phyloP scores from a whole-genome alignment of 1,140 invertebrate genomes.

The Littorina saxatilis region DNA sequence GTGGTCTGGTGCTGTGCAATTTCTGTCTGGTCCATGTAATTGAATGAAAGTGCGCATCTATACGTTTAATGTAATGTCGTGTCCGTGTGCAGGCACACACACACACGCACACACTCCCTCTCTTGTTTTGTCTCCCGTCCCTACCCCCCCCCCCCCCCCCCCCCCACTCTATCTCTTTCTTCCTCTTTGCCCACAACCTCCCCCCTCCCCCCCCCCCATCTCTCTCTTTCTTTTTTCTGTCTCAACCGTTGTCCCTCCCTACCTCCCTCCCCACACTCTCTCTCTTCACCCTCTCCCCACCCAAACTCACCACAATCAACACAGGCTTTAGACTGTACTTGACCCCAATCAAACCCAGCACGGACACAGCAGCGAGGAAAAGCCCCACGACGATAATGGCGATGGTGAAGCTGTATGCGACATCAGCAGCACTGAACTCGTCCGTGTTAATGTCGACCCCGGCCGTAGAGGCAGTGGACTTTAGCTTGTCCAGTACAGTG shows the following conservation, averaged over 20 bases:
- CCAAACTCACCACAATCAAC: constrained; percentile 43
- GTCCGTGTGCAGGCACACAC: too few relatives aligned
- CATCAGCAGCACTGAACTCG: constrained; percentile 36
- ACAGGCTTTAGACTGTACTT: constrained; percentile 47
- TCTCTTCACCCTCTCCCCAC: background rate
- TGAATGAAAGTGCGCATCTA: background rate
- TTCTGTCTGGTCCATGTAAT: too few relatives aligned
- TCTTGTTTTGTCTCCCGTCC: background rate
- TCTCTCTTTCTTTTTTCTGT: background rate
- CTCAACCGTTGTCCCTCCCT: background rate
- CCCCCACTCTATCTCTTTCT: background rate
- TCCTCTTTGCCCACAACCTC: background rate
- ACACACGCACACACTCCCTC: too few relatives aligned
- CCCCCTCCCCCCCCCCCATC: background rate
- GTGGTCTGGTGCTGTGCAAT: too few relatives aligned
- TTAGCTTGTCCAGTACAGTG: background rate
- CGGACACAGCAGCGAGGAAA: constrained; percentile 42
- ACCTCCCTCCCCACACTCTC: background rate
- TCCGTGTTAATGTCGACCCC: constrained; percentile 10
- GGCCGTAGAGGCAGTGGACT: constrained; percentile 3
- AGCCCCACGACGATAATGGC: constrained; percentile 48
- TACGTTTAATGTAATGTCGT: background rate
- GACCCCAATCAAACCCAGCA: constrained; percentile 49
- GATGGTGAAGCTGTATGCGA: constrained; percentile 42
- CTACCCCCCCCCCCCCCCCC: background rate